Conservation (phyloP, 2,888 invertebrate species). For the Drosophila borealis region DNA sequence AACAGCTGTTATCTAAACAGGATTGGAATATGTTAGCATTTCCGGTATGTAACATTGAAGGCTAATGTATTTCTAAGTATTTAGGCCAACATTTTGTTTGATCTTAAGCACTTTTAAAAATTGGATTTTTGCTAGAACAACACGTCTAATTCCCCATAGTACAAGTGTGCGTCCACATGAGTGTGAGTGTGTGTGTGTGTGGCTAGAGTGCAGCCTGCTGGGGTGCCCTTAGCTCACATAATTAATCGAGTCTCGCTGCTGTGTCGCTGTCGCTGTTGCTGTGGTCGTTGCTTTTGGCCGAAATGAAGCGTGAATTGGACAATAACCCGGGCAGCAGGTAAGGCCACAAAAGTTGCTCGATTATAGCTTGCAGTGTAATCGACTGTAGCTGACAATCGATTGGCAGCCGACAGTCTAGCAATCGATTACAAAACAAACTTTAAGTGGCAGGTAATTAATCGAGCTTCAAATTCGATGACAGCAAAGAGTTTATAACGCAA, state of each 20-base stretch:
- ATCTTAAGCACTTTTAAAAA: too few relatives aligned
- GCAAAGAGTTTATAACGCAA: not conserved
- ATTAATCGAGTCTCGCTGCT: conserved; percentile 62
- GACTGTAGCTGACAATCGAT: conserved; percentile 52
- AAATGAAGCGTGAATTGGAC: conserved; percentile 36
- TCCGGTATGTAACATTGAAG: too few relatives aligned
- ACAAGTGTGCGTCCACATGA: not conserved
- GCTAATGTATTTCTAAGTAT: too few relatives aligned
- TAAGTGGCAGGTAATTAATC: conserved; percentile 34
- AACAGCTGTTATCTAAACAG: too few relatives aligned
- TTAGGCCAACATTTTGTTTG: too few relatives aligned
- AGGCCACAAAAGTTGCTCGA: conserved; percentile 14
- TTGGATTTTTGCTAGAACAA: too few relatives aligned
- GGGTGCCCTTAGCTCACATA: conserved; percentile 44
- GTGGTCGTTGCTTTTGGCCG: conserved; percentile 12
- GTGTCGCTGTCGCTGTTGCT: not conserved
- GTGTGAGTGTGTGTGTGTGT: conserved; percentile 1
- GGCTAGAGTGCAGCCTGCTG: too few relatives aligned
- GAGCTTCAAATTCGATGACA: conserved; percentile 4
- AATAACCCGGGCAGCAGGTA: conserved; percentile 4
- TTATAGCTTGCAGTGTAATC: conserved; percentile 35
- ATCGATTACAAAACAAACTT: conserved; percentile 33
- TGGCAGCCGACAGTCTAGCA: conserved; percentile 28
- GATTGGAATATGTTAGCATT: too few relatives aligned
- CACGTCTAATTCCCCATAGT: too few relatives aligned